These are phyloP conservation scores for Tromatobia lineatoria DNA, from an alignment of 2,888 invertebrate genomes.

Conservation along the genomic window DNA sequence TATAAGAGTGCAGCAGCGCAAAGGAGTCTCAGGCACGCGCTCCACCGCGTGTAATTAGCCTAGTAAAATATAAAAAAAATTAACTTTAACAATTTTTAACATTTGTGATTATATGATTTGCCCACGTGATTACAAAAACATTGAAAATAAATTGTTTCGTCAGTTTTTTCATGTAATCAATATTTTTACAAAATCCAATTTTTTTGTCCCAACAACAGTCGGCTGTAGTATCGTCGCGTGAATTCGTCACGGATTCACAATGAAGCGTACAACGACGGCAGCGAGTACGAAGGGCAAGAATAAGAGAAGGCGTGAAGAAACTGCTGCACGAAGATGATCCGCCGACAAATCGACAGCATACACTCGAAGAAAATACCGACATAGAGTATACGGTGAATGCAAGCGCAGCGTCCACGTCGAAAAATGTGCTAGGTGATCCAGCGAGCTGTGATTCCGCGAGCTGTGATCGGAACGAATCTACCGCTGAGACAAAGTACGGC, in stretches of 20 bases:
- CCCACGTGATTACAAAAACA: no score
- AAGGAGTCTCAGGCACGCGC: no score
- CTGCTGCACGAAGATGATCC: slow-evolving; percentile 22
- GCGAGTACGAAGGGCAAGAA: slow-evolving; percentile 3
- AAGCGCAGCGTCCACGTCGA: neutral
- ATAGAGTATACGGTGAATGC: neutral
- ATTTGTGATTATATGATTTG: no score
- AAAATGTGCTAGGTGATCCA: neutral
- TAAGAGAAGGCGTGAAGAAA: neutral
- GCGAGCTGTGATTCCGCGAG: slow-evolving; percentile 5
- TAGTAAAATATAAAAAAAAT: no score
- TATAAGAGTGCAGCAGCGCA: no score
- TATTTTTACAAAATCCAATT: no score
- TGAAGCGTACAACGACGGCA: slow-evolving; percentile 25
- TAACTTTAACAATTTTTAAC: neutral
- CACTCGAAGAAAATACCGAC: neutral
- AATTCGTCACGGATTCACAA: neutral
- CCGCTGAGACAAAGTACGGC: slow-evolving; percentile 11
- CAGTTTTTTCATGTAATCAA: no score
- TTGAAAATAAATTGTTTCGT: no score
- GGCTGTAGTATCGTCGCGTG: slow-evolving; percentile 9
- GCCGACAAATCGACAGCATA: neutral
- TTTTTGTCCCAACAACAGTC: neutral
- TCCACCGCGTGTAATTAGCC: no score
- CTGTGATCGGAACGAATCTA: neutral